Percentiles rank a stretch among this genome's conserved stretches.
Conservation (phyloP, 2,797 vertebrate species). For the Alcedo atthis region DNA sequence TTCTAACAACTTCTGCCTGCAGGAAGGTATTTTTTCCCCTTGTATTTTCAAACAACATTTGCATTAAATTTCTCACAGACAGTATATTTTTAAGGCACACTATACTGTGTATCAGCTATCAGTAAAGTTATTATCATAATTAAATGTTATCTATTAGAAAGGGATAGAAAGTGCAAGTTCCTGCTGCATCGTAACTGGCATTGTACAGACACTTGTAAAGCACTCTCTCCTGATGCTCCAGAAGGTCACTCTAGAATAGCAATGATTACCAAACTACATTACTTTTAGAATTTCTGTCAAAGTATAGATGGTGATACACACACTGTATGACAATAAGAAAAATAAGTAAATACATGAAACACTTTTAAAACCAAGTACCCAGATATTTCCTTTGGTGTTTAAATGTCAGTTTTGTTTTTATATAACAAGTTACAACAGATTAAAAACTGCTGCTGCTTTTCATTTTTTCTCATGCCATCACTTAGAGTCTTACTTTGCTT, state of each 20-base stretch:
- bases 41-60: constrained; percentile 44
- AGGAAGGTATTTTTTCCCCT: constrained; percentile 23
- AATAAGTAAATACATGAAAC: background rate
- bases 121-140: constrained; percentile 71
- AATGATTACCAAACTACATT: constrained; percentile 8
- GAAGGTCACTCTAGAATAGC: constrained; percentile 52
- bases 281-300: background rate
- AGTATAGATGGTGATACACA: background rate
- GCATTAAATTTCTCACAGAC: constrained; percentile 52
- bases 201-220: constrained; percentile 71
- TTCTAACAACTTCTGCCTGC: background rate
- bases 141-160: constrained; percentile 73
- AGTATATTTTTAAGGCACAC: constrained; percentile 56
- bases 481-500: background rate
- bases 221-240: constrained; percentile 72
- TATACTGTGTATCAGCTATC: constrained; percentile 67
- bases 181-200: constrained; percentile 60
- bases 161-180: constrained; percentile 61
- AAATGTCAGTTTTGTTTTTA: background rate
- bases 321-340: background rate
- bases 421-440: background rate
- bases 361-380: background rate
- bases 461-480: background rate
- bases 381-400: background rate
- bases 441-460: background rate